phyloP scores from a whole-genome alignment of 2,888 invertebrate genomes.

The Callosobruchus maculatus region DNA sequence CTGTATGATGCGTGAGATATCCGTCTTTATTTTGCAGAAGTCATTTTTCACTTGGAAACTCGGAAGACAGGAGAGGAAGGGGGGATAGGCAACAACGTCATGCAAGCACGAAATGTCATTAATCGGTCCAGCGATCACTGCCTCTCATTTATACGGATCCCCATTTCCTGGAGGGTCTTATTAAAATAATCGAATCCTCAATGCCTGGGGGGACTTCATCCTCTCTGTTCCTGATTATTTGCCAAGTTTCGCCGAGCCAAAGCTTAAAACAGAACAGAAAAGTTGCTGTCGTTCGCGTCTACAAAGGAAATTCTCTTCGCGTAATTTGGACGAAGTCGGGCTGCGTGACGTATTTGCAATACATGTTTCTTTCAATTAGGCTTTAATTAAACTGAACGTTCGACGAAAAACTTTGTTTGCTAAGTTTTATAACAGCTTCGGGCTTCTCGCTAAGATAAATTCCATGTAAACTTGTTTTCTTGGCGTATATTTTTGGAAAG shows the following conservation, averaged over 20 bases:
- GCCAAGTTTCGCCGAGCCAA: not conserved
- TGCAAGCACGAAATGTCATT: not conserved
- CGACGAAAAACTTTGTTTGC: not conserved
- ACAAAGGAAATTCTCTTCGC: not conserved
- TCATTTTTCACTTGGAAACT: too few relatives aligned
- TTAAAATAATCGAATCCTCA: not conserved
- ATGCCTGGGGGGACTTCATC: not conserved
- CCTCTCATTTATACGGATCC: not conserved
- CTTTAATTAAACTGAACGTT: not conserved
- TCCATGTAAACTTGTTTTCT: not conserved
- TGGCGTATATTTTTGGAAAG: not conserved
- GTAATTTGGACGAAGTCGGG: not conserved
- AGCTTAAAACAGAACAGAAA: not conserved
- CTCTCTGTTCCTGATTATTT: not conserved
- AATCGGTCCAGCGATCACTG: not conserved
- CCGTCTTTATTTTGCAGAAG: too few relatives aligned
- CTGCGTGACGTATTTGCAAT: not conserved
- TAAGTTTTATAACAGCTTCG: not conserved
- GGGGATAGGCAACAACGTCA: not conserved
- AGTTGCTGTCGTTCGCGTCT: not conserved
- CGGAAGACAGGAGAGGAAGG: not conserved
- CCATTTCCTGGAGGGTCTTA: not conserved
- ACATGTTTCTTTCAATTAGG: not conserved
- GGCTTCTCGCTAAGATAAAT: not conserved
- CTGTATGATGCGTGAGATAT: too few relatives aligned